Percentiles rank a stretch among this genome's conserved stretches.
Conservation (phyloP, 37 sponge, comb jelly and placozoan species). For the Ianthella basta region DNA sequence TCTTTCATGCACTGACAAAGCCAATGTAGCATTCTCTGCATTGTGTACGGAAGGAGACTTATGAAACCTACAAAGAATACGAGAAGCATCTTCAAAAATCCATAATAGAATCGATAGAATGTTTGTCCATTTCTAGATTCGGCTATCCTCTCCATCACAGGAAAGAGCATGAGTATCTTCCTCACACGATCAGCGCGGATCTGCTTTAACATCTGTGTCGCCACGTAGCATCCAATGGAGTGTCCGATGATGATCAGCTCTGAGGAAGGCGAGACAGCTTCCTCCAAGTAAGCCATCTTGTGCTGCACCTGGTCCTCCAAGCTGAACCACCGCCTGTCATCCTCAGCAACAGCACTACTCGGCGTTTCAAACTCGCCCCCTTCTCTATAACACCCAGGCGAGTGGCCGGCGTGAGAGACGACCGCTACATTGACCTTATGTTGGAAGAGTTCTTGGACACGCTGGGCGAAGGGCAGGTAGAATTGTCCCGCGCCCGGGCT, state of each 20-base stretch:
- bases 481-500: conserved; percentile 82
- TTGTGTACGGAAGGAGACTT: background rate
- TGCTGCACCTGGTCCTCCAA: conserved; percentile 77
- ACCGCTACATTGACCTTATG: conserved; percentile 48
- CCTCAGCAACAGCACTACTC: background rate
- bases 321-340: conserved; percentile 47
- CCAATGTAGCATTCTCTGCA: background rate
- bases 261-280: conserved; percentile 19
- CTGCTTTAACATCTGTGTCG: conserved; percentile 59
- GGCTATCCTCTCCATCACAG: conserved; percentile 73
- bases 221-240: conserved; percentile 85
- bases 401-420: conserved; percentile 84
- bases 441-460: conserved; percentile 47
- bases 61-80: conserved; percentile 28
- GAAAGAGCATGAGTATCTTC: conserved; percentile 67
- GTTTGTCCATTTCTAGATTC: conserved; percentile 44
- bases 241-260: conserved; percentile 72
- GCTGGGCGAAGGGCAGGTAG: conserved; percentile 69
- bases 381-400: conserved; percentile 49
- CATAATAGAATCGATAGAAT: conserved; percentile 30
- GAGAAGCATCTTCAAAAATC: conserved; percentile 25
- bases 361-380: too few relatives aligned
- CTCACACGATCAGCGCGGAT: conserved; percentile 42
- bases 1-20: background rate
- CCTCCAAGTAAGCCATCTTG: conserved; percentile 74